Evolutionary conservation across 2,888 invertebrate species (phyloP), one percentile per base, ranked within the genome.

Genomic region (Athalia circularis): DNA sequence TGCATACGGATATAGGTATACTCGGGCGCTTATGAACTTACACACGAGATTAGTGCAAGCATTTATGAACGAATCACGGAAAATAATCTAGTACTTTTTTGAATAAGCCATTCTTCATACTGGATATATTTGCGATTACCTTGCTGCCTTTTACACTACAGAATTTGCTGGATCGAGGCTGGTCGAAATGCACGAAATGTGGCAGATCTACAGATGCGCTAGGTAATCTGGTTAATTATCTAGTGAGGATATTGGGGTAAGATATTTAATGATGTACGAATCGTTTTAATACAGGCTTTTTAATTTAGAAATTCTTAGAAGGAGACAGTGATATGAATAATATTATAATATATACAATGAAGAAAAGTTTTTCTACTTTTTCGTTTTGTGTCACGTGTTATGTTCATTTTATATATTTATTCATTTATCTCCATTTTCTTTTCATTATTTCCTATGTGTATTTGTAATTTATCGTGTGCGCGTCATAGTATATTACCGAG

Each of bases 291-390:
- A 92, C 92, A 92, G 92, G 91, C 89, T 91, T 89, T 91, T 91
- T 92, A 94, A 94, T 94, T 94, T 94, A 94, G 94, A 94, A 94
- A 94, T 94, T 92, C 92, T 93, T 94, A 92, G 94, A 94, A 94
- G 94, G 94, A 94, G 94, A 94, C 94, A 94, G 94, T 94, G 94
- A 94, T 94, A 94, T 94, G 94, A 94, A 92, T 87, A 87, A 86
- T 87, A 87, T 86, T 85, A 84, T 87, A 81, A 91, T 90, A 91
- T 3, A 90, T 92, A 92, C 92, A 92, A 89, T 90, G 90, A 90
- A 90, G 91, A 90, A 89, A 89, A 86, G 85, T 83, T 82, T 86
- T 83, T 79, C 81, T 83, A 80, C 79, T 79, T 81, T 81, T 77
- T 81, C 77, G 77, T 78, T 82, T 70, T 52, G 54, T 68, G 43